phyloP scores from a whole-genome alignment of 2,113 vertebrate species.

The Stegastes partitus region DNA sequence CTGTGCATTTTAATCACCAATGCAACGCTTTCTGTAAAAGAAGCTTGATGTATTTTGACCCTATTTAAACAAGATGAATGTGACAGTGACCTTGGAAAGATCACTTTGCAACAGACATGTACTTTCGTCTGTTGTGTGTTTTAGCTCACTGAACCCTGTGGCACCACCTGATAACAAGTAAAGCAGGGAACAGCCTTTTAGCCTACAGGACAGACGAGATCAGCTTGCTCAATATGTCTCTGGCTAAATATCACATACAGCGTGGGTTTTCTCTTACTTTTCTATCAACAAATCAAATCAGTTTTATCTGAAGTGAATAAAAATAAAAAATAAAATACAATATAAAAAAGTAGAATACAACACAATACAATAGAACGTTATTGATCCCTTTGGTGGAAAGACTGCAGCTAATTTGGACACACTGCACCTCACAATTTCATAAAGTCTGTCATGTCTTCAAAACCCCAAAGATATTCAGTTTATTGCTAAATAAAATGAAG shows the following conservation, averaged over 20 bases:
- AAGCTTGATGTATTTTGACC: not conserved
- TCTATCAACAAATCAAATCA: too few relatives aligned
- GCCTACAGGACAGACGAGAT: not conserved
- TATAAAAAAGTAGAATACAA: too few relatives aligned
- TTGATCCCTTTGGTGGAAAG: too few relatives aligned
- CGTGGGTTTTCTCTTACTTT: too few relatives aligned
- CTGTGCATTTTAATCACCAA: too few relatives aligned
- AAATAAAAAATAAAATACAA: too few relatives aligned
- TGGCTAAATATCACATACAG: too few relatives aligned
- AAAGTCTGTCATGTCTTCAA: too few relatives aligned
- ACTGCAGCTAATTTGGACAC: too few relatives aligned
- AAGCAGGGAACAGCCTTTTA: not conserved
- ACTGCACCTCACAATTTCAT: too few relatives aligned
- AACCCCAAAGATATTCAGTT: not conserved
- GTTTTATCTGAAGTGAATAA: too few relatives aligned
- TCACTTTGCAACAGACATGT: not conserved
- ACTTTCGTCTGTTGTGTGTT: conserved; percentile 25
- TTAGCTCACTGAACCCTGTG: conserved; percentile 7
- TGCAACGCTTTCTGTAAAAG: not conserved
- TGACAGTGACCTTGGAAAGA: not conserved
- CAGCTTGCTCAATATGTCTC: not conserved
- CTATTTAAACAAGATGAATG: conserved; percentile 1
- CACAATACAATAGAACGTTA: too few relatives aligned
- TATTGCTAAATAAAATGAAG: not conserved
- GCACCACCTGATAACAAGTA: conserved; percentile 36